Evolutionary conservation across 2,888 invertebrate genomes (phyloP), one percentile per base, ranked within the genome.

Genomic region (Diaphora mendica): DNA sequence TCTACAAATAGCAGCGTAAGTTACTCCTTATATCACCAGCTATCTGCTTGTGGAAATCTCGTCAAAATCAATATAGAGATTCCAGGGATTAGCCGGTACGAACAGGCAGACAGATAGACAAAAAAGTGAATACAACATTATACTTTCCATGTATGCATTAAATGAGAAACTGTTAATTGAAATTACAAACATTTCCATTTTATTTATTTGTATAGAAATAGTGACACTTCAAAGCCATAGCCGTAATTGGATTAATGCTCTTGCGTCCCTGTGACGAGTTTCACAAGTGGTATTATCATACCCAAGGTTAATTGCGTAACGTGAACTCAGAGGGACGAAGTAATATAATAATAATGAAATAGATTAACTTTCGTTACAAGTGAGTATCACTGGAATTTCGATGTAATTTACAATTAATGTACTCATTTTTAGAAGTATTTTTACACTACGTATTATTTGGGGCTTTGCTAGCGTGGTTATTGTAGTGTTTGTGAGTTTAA

Each of bases 181-280:
- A 11, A 39, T 39, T 39, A 39, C 9, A 39, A 2, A 39, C 9
- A 39, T 11, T 11, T 39, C 11, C 7, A 39, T 39, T 39, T 39
- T 39, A 39, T 39, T 39, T 39, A 39, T 39, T 39, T 39, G 39
- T 39, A 39, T 62, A 30, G 3, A 15, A 15, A 17, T 62, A 62
- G 62, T 30, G 15, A 42, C 39, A 59, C 23, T 30, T 30, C 23
- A 70, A 42, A 70, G 42, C 26, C 20, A 44, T 30, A 30, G 15
- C 23, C 13, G 62, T 70, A 26, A 62, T 42, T 42, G 62, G 62
- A 62, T 35, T 55, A 30, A 70, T 70, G 70, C n/a, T 39, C 39
- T 42, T 59, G 62, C 23, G 62, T 20, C 70, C 23, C 62, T 62
- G 44, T 33, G 62, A 26, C 65, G 42, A 69, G 59, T 42, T 35